Evolutionary conservation across 2,888 invertebrate genomes (phyloP).

Genomic region (Euzetes globulus): DNA sequence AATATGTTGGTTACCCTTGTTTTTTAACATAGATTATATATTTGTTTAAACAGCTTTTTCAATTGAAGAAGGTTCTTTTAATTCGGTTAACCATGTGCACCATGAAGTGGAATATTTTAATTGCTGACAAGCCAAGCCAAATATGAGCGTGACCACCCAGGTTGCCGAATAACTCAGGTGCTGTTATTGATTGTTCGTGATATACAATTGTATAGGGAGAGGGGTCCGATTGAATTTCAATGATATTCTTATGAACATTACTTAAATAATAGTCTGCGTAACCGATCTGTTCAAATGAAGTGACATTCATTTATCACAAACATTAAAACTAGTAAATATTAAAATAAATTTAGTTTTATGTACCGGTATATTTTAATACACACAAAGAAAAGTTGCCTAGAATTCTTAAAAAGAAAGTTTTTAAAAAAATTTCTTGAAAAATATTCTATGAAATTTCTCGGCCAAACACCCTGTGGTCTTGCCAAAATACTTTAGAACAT

Average conservation of each 20-base stretch:
- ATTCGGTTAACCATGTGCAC: not conserved
- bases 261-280: not conserved
- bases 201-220: not conserved
- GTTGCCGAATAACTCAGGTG: not conserved
- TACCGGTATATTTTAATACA: too few species aligned
- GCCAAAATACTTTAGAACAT: too few species aligned
- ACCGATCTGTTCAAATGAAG: not conserved
- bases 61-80: not conserved
- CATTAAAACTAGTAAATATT: too few species aligned
- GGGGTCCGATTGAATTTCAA: not conserved
- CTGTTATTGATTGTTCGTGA: not conserved
- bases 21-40: too few species aligned
- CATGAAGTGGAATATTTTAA: not conserved
- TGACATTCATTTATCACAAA: not conserved
- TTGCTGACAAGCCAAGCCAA: conserved; percentile 3
- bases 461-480: too few species aligned
- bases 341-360: too few species aligned
- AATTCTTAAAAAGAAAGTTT: too few species aligned
- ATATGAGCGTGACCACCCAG: conserved; percentile 18
- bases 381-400: too few species aligned
- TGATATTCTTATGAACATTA: not conserved
- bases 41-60: not conserved
- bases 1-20: too few species aligned
- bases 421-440: too few species aligned
- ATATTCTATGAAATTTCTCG: too few species aligned